These are phyloP conservation scores for Lutraria rhynchaena DNA, from an alignment of 1,140 invertebrate species.

Conservation along the genomic window DNA sequence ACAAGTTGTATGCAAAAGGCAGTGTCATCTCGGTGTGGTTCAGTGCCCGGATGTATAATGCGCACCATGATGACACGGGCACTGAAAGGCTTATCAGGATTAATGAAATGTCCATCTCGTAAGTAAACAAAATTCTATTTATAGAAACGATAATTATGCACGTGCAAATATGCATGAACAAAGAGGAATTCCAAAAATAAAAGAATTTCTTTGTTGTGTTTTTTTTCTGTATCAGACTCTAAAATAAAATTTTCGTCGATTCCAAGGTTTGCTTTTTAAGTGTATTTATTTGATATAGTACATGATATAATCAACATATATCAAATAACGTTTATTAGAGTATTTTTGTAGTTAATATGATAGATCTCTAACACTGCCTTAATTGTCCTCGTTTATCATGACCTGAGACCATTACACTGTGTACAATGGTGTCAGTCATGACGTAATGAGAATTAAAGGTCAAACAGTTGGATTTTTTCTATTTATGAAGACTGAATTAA, in stretches of 20 bases:
- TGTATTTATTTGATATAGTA: too few relatives aligned
- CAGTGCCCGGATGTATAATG: slow-evolving; percentile 24
- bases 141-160: not conserved
- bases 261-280: too few relatives aligned
- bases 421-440: not conserved
- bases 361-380: too few relatives aligned
- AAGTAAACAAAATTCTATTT: slow-evolving; percentile 7
- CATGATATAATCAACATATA: too few relatives aligned
- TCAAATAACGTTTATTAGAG: too few relatives aligned
- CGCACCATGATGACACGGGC: slow-evolving; percentile 43
- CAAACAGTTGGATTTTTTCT: not conserved
- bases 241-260: not conserved
- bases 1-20: slow-evolving; percentile 35
- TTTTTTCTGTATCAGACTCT: not conserved
- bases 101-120: slow-evolving; percentile 40
- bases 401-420: not conserved
- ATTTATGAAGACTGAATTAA: not conserved
- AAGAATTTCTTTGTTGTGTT: not conserved
- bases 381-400: not conserved
- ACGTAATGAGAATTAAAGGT: not conserved
- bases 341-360: not conserved
- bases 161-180: not conserved
- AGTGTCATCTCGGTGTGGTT: slow-evolving; percentile 15
- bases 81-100: slow-evolving; percentile 1
- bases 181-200: not conserved